Evolutionary conservation across 2,113 vertebrate genomes (phyloP).

Genomic region (Dasyprocta punctata): DNA sequence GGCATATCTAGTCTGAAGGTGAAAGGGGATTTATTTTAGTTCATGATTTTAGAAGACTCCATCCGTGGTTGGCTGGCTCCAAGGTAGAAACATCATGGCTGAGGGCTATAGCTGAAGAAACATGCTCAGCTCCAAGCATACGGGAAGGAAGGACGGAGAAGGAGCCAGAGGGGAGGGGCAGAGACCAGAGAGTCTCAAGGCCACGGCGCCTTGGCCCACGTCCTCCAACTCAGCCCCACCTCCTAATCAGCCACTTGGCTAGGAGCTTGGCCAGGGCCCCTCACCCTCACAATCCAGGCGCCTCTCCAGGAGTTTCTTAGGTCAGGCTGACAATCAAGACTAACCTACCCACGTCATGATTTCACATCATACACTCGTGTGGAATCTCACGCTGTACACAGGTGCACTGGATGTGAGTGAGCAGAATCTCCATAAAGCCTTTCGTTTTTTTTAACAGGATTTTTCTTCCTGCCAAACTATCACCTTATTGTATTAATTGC

Average conservation of each 20-base stretch:
- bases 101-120: not conserved
- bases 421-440: not conserved
- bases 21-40: not conserved
- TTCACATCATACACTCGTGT: not conserved
- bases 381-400: not conserved
- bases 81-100: not conserved
- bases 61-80: not conserved
- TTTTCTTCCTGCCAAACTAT: not conserved
- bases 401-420: not conserved
- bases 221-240: not conserved
- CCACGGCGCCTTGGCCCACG: not conserved
- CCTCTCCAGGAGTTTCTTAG: not conserved
- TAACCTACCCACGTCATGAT: not conserved
- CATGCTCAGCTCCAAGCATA: not conserved
- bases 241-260: not conserved
- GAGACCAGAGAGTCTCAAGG: not conserved
- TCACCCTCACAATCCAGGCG: not conserved
- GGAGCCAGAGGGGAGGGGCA: not conserved
- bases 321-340: not conserved
- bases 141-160: not conserved
- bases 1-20: not conserved
- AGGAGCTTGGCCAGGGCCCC: not conserved
- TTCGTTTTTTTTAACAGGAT: not conserved
- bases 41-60: not conserved
- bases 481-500: not conserved